Percentiles rank a stretch among this genome's conserved stretches.
phyloP scores from a whole-genome alignment of 2,888 invertebrate genomes.

The Odontothrips loti region DNA sequence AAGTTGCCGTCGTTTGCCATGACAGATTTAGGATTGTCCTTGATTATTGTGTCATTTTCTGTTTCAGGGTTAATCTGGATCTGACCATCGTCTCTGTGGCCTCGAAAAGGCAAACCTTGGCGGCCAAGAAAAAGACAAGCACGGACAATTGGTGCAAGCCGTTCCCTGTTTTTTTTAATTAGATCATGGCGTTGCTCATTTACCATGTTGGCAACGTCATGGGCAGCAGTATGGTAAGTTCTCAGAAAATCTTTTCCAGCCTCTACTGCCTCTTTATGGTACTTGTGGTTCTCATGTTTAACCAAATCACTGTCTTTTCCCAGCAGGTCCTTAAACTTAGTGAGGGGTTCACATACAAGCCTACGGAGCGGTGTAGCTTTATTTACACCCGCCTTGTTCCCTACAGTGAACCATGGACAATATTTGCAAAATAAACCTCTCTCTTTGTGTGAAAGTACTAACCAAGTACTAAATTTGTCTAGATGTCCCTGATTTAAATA shows the following conservation, averaged over 20 bases:
- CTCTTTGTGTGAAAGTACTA: conserved; percentile 28
- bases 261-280: conserved; percentile 31
- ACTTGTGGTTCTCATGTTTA: conserved; percentile 29
- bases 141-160: conserved; percentile 32
- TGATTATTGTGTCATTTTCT: background rate
- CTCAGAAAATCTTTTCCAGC: conserved; percentile 27
- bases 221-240: conserved; percentile 23
- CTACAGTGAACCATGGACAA: background rate
- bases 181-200: conserved; percentile 10
- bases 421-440: background rate
- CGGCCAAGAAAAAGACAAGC: conserved; percentile 32
- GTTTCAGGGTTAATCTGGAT: background rate
- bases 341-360: conserved; percentile 32
- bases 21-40: too few relatives aligned
- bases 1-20: conserved; percentile 33
- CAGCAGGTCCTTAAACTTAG: conserved; percentile 31
- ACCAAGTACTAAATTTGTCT: conserved; percentile 28
- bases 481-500: conserved; percentile 31
- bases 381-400: background rate
- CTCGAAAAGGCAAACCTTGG: conserved; percentile 34
- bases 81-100: conserved; percentile 31
- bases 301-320: conserved; percentile 32
- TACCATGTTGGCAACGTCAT: conserved; percentile 30
- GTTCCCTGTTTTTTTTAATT: conserved; percentile 31
- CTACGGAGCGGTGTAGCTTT: conserved; percentile 27